A percentile compares a stretch with the other conserved stretches of the same genome.
phyloP scores from a whole-genome alignment of 2,113 vertebrate species.

The Anhinga anhinga region DNA sequence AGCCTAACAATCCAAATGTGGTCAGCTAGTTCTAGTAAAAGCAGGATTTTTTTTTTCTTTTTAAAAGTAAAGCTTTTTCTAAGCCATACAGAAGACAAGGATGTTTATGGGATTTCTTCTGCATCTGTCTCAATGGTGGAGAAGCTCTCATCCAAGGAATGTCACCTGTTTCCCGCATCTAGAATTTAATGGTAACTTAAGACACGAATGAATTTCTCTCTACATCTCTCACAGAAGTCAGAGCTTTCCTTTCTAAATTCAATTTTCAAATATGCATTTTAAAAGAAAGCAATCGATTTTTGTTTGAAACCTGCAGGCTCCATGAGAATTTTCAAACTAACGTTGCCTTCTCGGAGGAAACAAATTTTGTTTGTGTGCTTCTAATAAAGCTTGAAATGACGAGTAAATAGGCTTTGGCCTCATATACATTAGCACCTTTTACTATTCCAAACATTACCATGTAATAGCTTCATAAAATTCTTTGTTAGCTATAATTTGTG shows the following conservation, averaged over 20 bases:
- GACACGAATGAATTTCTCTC: background rate
- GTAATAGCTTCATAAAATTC: background rate
- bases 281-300: background rate
- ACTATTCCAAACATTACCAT: background rate
- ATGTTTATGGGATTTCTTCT: background rate
- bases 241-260: background rate
- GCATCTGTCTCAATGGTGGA: background rate
- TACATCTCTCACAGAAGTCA: background rate
- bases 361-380: background rate
- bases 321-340: background rate
- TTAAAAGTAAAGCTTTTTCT: background rate
- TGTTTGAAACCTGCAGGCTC: background rate
- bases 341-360: background rate
- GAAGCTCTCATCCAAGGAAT: background rate
- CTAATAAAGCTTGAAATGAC: background rate
- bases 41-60: too few species aligned
- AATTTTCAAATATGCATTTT: background rate
- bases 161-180: background rate
- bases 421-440: background rate
- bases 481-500: background rate
- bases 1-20: background rate
- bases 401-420: background rate
- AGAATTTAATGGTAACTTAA: background rate
- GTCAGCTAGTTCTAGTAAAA: background rate
- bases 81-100: background rate